Percentiles rank a stretch among this genome's conserved stretches.
These are phyloP conservation scores for Burhinus oedicnemus DNA, from an alignment of 2,113 vertebrate species.

Conservation along the genomic window DNA sequence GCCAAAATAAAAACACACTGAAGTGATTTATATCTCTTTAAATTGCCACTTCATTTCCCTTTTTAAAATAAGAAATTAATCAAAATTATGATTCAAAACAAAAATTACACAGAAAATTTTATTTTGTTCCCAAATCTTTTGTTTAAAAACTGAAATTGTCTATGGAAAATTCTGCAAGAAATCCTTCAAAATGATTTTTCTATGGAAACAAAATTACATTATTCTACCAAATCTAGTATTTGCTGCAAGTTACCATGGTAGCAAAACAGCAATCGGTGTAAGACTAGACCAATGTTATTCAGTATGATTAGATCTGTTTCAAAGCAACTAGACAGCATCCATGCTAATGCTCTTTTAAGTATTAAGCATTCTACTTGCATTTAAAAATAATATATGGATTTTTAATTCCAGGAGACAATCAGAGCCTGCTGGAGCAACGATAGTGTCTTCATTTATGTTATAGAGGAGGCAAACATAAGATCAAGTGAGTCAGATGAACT, in stretches of 20 bases:
- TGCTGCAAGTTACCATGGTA: slow-evolving; percentile 18
- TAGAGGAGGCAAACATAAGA: not conserved
- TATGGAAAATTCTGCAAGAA: not conserved
- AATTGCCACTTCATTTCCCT: not conserved
- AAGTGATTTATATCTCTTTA: not conserved
- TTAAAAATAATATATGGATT: not conserved
- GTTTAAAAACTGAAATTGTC: not conserved
- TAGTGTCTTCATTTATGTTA: not conserved
- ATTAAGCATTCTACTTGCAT: not conserved
- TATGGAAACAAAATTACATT: not conserved
- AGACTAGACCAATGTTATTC: not conserved
- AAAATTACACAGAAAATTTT: not conserved
- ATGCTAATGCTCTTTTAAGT: not conserved
- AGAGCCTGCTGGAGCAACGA: not conserved
- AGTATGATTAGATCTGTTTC: not conserved
- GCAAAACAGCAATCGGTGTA: not conserved
- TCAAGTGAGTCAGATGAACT: not conserved
- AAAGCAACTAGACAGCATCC: not conserved
- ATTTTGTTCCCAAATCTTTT: not conserved
- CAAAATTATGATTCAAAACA: not conserved
- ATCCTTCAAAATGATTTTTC: not conserved
- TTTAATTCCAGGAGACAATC: not conserved
- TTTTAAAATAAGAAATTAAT: not conserved
- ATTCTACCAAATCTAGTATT: not conserved
- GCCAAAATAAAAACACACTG: not conserved